Percentiles rank a stretch among this genome's conserved stretches.
phyloP scores from a whole-genome alignment of 2,797 vertebrate species.

The Fringilla coelebs region DNA sequence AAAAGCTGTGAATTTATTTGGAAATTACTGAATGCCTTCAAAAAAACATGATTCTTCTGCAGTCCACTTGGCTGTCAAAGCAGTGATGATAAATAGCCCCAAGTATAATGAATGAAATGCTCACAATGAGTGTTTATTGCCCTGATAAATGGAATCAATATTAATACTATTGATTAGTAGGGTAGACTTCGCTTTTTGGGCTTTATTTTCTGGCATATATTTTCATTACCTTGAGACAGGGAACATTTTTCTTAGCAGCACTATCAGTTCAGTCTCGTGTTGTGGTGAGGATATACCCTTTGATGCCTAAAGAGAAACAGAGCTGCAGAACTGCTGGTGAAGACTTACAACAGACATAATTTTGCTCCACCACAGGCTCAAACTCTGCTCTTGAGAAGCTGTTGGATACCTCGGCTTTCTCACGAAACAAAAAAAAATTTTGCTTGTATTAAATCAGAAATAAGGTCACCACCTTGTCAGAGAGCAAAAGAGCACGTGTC shows the following conservation, averaged over 20 bases:
- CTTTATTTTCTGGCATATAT: not conserved
- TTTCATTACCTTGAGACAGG: not conserved
- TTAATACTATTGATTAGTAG: slow-evolving; percentile 1
- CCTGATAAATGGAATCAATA: not conserved
- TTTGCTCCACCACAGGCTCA: slow-evolving; percentile 62
- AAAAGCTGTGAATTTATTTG: not conserved
- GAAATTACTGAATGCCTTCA: not conserved
- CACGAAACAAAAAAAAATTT: not conserved
- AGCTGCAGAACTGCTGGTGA: slow-evolving; percentile 17
- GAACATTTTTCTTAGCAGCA: not conserved
- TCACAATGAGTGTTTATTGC: not conserved
- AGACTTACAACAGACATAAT: slow-evolving; percentile 38
- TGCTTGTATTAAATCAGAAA: slow-evolving; percentile 25
- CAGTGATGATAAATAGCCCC: not conserved
- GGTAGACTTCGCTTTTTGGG: slow-evolving; percentile 8
- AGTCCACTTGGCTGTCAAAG: not conserved
- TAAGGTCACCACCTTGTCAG: not conserved
- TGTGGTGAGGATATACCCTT: slow-evolving; percentile 36
- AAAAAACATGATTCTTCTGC: not conserved
- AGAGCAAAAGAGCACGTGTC: not conserved
- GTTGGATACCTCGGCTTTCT: not conserved
- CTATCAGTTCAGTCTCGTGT: not conserved
- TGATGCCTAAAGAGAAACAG: slow-evolving; percentile 68
- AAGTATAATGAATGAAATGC: not conserved
- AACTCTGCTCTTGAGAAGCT: slow-evolving; percentile 32